Conservation (phyloP, 2,797 vertebrate genomes). For the Podarcis siculus region DNA sequence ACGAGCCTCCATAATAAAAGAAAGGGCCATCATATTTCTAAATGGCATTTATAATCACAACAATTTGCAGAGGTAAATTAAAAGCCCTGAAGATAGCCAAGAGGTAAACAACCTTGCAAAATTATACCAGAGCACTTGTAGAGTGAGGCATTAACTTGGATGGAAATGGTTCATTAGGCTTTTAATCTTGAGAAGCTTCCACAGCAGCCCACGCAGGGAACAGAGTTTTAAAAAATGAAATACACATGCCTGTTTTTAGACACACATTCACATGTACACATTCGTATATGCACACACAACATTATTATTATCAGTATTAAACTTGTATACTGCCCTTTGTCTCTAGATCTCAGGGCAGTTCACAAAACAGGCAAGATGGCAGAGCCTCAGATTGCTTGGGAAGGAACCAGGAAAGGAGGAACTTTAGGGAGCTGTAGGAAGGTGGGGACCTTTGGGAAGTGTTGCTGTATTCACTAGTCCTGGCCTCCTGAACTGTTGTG, state of each 20-base stretch:
- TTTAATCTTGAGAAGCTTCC: background rate
- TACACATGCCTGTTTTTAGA: background rate
- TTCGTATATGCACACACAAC: background rate
- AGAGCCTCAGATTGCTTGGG: no score
- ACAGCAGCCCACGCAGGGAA: background rate
- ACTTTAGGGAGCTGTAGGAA: no score
- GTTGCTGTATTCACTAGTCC: no score
- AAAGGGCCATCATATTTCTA: constrained; percentile 39
- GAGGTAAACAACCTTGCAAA: constrained; percentile 12
- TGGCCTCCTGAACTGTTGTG: no score
- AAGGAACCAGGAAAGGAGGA: no score
- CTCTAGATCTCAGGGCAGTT: no score
- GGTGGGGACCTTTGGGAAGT: no score
- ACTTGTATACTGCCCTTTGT: no score
- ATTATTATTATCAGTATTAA: no score
- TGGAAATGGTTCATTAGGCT: background rate
- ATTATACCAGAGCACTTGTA: background rate
- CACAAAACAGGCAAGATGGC: no score
- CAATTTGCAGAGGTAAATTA: constrained; percentile 31
- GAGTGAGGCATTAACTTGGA: background rate
- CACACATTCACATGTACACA: background rate
- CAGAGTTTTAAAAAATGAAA: background rate
- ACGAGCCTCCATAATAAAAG: constrained; percentile 35
- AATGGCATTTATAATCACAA: constrained; percentile 50
- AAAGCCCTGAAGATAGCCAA: constrained; percentile 35